phyloP scores from a whole-genome alignment of 2,888 invertebrate species.

The Aproaerema taeniolella region DNA sequence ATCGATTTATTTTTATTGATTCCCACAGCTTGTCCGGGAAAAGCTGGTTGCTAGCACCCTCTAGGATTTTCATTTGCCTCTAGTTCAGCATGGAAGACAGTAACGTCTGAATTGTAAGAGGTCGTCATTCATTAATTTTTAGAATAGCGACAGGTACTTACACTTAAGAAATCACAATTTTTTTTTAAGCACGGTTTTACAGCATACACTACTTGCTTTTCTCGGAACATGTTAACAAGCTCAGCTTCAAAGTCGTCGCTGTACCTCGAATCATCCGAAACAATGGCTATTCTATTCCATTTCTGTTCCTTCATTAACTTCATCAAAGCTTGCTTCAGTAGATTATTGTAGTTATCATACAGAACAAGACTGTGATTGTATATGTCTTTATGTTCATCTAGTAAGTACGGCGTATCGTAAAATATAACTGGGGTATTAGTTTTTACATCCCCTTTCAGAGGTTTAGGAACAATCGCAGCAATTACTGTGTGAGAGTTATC shows the following conservation, averaged over 20 bases:
- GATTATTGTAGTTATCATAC: slow-evolving; percentile 1
- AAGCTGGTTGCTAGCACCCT: no score
- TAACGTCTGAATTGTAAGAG: no score
- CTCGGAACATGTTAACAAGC: slow-evolving; percentile 23
- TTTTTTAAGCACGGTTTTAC: slow-evolving; percentile 19
- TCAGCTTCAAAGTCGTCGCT: slow-evolving; percentile 30
- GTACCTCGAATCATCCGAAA: slow-evolving; percentile 32
- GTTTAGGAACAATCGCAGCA: slow-evolving; percentile 6
- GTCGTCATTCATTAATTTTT: no score
- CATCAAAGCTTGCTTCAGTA: slow-evolving; percentile 15
- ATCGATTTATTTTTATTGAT: no score
- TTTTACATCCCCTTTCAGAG: slow-evolving; percentile 1
- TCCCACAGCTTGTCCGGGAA: no score
- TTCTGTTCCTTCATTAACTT: slow-evolving; percentile 22
- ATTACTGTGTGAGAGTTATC: slow-evolving; percentile 6
- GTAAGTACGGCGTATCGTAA: slow-evolving; percentile 21
- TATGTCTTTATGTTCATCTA: slow-evolving; percentile 7
- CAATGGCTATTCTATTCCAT: slow-evolving; percentile 34
- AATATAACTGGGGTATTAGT: slow-evolving; percentile 18
- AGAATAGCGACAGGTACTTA: no score
- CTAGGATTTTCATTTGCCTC: no score
- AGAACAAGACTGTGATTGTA: slow-evolving; percentile 16
- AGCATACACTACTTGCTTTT: slow-evolving; percentile 20
- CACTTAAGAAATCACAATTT: slow-evolving; percentile 24
- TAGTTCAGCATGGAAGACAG: no score